Base-by-base conservation (phyloP, 2,113 vertebrate species). In the Hypocryptadius cinnamomeus region DNA sequence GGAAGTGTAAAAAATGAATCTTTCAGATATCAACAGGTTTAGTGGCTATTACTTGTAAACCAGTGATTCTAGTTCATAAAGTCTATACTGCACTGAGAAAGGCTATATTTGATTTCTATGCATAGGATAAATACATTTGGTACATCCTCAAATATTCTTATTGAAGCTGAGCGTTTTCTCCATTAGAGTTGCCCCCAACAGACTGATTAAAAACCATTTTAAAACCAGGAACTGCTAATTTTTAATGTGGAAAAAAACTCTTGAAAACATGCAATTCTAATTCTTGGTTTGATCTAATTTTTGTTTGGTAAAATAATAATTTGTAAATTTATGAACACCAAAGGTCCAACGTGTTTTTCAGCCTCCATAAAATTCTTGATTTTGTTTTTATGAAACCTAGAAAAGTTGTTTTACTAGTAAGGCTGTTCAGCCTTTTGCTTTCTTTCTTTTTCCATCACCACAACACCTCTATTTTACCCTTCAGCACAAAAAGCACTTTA, bases 361-460 rank as follows among this genome's bases (percentile, higher is more conserved):
- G 9, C 45, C 66, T 89, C 85, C 57, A n/a, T 85, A 8, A 66
- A 72, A 92, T 51, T 85, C 48, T 77, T 94, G 61, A 72, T 68
- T 95, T 92, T 74, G 22, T 45, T 93, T 87, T 24, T 63, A 63
- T 79, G 54, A 92, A 90, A 78, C 51, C 92, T 22, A 90, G 33
- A 57, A 91, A 88, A 94, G 35, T 91, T 88, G 21, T 63, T 90
- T 90, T 94, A 79, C 23, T 91, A 63, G 71, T 33, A 69, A 79
- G 59, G 7, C 35, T 92, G 42, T 87, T 92, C 40, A 89, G 40
- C 33, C 35, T 96, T 74, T 93, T 87, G 47, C 90, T 96, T 96
- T 85, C 50, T 95, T 92, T 95, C 73, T 91, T n/a, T 89, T 94
- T 96, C 71, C 37, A 18, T 94, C 80, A 95, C 53, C 16, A 20